Conservation (phyloP, 2,797 vertebrate species). For the Xenentodon cancila region DNA sequence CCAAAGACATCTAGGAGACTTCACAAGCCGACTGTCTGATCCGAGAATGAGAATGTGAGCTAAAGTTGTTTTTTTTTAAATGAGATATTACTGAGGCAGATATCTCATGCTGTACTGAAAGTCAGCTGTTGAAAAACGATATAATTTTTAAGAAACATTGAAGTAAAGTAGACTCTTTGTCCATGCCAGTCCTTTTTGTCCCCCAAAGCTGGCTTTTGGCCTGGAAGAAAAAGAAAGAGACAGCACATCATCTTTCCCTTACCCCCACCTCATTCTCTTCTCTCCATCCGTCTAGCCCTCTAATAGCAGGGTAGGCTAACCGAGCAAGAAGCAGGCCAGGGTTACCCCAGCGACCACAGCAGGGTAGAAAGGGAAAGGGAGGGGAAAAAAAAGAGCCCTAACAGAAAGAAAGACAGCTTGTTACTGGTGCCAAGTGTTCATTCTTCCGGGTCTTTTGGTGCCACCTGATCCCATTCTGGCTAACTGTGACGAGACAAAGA, state of each 20-base stretch:
- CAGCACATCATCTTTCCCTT: slow-evolving; percentile 46
- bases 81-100: too few species aligned
- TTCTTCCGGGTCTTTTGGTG: slow-evolving; percentile 48
- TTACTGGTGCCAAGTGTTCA: slow-evolving; percentile 60
- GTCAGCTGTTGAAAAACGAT: neutral
- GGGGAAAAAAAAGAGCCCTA: slow-evolving; percentile 16
- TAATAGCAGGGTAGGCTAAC: slow-evolving; percentile 84
- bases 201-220: slow-evolving; percentile 51
- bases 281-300: slow-evolving; percentile 75
- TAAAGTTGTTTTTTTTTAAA: neutral
- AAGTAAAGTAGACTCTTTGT: slow-evolving; percentile 7
- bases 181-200: slow-evolving; percentile 29
- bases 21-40: slow-evolving; percentile 3
- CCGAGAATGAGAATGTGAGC: neutral
- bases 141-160: slow-evolving; percentile 14
- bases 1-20: neutral
- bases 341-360: slow-evolving; percentile 77
- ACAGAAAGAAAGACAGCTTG: slow-evolving; percentile 50
- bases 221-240: slow-evolving; percentile 14
- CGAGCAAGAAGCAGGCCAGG: slow-evolving; percentile 69
- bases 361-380: slow-evolving; percentile 38
- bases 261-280: slow-evolving; percentile 57
- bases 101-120: too few species aligned
- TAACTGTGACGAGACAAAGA: slow-evolving; percentile 32
- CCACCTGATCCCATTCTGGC: slow-evolving; percentile 55